A percentile compares a stretch with the other conserved stretches of the same genome.
phyloP scores from a whole-genome alignment of 2,888 invertebrate genomes.

The Scaptomyza reducta region DNA sequence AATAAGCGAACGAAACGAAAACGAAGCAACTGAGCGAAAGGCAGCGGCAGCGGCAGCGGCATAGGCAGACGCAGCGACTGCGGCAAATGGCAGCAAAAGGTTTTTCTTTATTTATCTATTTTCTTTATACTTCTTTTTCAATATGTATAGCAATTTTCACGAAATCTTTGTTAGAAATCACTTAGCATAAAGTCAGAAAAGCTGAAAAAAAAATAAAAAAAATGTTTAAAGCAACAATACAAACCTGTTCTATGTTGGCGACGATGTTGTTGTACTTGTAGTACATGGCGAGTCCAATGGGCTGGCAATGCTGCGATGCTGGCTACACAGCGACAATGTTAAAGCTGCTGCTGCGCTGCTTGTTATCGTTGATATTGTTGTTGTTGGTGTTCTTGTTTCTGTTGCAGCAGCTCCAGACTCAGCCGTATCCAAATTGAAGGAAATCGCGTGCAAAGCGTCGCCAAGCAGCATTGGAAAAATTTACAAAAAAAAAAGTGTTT shows the following conservation, averaged over 20 bases:
- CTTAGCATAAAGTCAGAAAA: constrained; percentile 12
- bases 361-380: constrained; percentile 29
- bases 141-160: constrained; percentile 1
- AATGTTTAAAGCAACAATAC: constrained; percentile 60
- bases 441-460: constrained; percentile 69
- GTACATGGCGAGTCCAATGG: constrained; percentile 64
- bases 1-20: constrained; percentile 68
- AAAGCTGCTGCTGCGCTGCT: constrained; percentile 45
- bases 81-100: background rate
- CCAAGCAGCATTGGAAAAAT: constrained; percentile 69
- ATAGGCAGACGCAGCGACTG: constrained; percentile 12
- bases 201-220: constrained; percentile 7
- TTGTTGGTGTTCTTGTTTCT: constrained; percentile 30
- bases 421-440: constrained; percentile 52
- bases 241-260: constrained; percentile 71
- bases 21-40: constrained; percentile 48
- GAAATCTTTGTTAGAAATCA: constrained; percentile 7
- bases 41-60: constrained; percentile 1
- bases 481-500: constrained; percentile 34
- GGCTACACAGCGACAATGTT: constrained; percentile 70
- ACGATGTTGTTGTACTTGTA: constrained; percentile 43
- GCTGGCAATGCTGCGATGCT: constrained; percentile 64
- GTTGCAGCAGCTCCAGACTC: constrained; percentile 27
- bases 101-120: background rate
- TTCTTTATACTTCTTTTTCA: background rate